Conservation (phyloP, 2,888 invertebrate species). For the Luperina testacea region DNA sequence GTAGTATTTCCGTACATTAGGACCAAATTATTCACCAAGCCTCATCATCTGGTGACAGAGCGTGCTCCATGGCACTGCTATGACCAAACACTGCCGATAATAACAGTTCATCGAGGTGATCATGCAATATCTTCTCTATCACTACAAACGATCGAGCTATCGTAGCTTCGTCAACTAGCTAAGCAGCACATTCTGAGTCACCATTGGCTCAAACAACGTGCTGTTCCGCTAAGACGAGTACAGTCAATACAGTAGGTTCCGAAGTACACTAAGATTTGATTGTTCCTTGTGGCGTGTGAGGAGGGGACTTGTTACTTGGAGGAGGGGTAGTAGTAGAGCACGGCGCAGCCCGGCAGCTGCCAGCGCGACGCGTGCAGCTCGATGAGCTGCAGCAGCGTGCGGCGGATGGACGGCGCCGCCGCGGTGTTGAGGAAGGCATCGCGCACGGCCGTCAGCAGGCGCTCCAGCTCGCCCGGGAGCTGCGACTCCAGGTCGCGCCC, state of each 20-base stretch:
- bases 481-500: constrained; percentile 96
- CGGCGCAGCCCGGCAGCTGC: constrained; percentile 97
- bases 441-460: constrained; percentile 94
- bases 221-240: background rate
- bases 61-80: background rate
- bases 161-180: constrained; percentile 3
- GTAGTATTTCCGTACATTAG: constrained; percentile 19
- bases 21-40: constrained; percentile 27
- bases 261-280: background rate
- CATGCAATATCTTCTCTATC: constrained; percentile 3
- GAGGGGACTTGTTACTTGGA: constrained; percentile 81
- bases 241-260: too few relatives aligned
- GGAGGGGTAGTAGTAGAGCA: constrained; percentile 96
- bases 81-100: background rate
- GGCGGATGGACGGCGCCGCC: constrained; percentile 94
- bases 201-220: background rate
- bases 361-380: constrained; percentile 97
- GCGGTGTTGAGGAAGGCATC: constrained; percentile 95
- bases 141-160: constrained; percentile 3
- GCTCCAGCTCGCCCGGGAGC: constrained; percentile 94
- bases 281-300: background rate
- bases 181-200: constrained; percentile 5
- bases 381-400: constrained; percentile 96
- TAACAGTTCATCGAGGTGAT: background rate
- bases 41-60: background rate